These are phyloP conservation scores for Thamnaconus septentrionalis DNA, from an alignment of 2,113 vertebrate species.

Conservation along the genomic window DNA sequence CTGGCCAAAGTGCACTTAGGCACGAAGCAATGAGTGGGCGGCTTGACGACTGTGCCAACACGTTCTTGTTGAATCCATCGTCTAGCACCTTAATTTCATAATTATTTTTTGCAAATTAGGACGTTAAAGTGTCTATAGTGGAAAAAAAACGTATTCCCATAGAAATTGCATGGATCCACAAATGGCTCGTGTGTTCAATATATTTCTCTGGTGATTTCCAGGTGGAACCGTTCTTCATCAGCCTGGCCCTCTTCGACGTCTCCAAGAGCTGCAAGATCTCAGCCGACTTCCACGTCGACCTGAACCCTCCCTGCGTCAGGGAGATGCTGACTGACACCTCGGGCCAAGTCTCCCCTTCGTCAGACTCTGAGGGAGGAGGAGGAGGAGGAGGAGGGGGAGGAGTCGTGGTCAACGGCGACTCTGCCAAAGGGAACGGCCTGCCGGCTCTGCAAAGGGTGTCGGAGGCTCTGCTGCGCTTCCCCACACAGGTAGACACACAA, in stretches of 20 bases:
- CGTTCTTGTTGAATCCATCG: no score
- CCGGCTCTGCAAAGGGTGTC: constrained; percentile 79
- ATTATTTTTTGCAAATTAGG: no score
- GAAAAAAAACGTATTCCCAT: no score
- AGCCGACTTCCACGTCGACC: constrained; percentile 92
- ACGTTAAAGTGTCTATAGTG: no score
- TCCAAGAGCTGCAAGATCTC: constrained; percentile 95
- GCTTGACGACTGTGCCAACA: background rate
- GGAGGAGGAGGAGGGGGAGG: constrained; percentile 34
- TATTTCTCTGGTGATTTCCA: constrained; percentile 59
- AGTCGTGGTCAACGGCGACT: constrained; percentile 52
- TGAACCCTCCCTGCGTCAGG: constrained; percentile 84
- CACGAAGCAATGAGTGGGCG: constrained; percentile 5
- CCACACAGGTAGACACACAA: constrained; percentile 79
- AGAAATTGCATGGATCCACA: background rate
- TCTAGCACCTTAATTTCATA: no score
- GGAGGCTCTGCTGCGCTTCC: constrained; percentile 80
- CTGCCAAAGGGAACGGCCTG: constrained; percentile 46
- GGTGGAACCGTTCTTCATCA: constrained; percentile 98
- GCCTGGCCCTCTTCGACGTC: constrained; percentile 89
- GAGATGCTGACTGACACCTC: constrained; percentile 83
- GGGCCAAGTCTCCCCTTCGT: constrained; percentile 42
- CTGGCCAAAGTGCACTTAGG: constrained; percentile 11
- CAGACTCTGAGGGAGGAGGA: constrained; percentile 46
- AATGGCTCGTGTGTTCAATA: background rate